phyloP scores from a whole-genome alignment of 2,113 vertebrate genomes.

The Otus sunia region DNA sequence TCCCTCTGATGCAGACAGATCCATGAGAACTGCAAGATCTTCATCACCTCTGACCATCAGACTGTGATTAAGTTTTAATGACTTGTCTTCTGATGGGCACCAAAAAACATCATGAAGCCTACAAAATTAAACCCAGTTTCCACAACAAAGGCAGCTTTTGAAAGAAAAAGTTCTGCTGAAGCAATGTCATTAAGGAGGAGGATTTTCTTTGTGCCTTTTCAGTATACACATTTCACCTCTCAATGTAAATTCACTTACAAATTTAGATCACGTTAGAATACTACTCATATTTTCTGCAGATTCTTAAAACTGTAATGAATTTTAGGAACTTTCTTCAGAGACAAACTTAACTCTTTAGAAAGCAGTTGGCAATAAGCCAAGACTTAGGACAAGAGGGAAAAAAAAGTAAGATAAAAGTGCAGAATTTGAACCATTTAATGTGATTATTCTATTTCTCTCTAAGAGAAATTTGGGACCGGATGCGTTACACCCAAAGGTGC shows the following conservation, averaged over 20 bases:
- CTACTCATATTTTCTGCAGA: not conserved
- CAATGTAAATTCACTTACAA: not conserved
- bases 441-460: not conserved
- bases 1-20: not conserved
- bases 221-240: not conserved
- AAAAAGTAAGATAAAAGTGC: not conserved
- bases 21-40: not conserved
- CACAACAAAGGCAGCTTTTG: not conserved
- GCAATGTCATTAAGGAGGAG: not conserved
- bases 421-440: not conserved
- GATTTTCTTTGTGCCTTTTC: not conserved
- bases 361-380: not conserved
- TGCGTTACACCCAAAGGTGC: too few relatives aligned
- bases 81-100: not conserved
- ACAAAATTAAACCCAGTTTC: not conserved
- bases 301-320: not conserved
- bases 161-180: not conserved
- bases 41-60: not conserved
- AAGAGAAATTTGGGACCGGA: too few relatives aligned
- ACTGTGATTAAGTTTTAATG: not conserved
- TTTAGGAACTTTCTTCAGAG: not conserved
- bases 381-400: not conserved
- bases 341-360: not conserved
- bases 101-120: not conserved
- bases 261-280: not conserved